phyloP scores from a whole-genome alignment of 2,797 vertebrate genomes.

The Pseudotriccus pelzelni region DNA sequence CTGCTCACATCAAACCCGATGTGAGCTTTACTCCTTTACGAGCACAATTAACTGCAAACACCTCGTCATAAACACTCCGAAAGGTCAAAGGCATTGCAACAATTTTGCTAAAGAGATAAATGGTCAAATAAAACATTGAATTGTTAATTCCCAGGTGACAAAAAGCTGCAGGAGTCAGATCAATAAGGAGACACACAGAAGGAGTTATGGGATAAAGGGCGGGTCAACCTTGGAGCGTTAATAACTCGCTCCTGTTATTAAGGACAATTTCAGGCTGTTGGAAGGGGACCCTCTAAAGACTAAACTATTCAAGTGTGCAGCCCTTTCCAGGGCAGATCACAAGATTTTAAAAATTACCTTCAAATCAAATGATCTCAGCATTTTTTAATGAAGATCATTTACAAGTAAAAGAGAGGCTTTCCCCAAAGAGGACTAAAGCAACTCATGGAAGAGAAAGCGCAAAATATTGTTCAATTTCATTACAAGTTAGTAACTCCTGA shows the following conservation, averaged over 20 bases:
- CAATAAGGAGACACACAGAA: constrained; percentile 70
- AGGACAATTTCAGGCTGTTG: not conserved
- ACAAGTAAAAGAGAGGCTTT: constrained; percentile 31
- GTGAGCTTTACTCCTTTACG: constrained; percentile 60
- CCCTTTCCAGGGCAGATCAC: constrained; percentile 8
- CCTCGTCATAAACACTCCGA: constrained; percentile 73
- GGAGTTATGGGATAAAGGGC: constrained; percentile 71
- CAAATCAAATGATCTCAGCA: constrained; percentile 42
- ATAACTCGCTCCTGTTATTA: constrained; percentile 61
- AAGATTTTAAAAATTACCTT: constrained; percentile 18
- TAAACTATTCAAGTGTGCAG: not conserved
- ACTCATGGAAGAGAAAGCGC: constrained; percentile 8
- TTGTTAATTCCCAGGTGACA: constrained; percentile 72
- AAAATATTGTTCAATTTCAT: not conserved
- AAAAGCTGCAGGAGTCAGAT: constrained; percentile 67
- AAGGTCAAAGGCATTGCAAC: constrained; percentile 78
- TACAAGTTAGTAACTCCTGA: constrained; percentile 11
- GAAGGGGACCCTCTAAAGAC: not conserved
- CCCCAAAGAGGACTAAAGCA: constrained; percentile 19
- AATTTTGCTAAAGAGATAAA: constrained; percentile 77
- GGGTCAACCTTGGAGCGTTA: constrained; percentile 70
- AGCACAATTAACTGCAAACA: constrained; percentile 69
- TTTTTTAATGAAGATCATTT: constrained; percentile 48
- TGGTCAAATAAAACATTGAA: constrained; percentile 74
- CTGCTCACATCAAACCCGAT: not conserved